Percentiles rank a stretch among this genome's conserved stretches.
Evolutionary conservation across 1,140 invertebrate genomes (phyloP).

Genomic region (Catajapyx aquilonaris): DNA sequence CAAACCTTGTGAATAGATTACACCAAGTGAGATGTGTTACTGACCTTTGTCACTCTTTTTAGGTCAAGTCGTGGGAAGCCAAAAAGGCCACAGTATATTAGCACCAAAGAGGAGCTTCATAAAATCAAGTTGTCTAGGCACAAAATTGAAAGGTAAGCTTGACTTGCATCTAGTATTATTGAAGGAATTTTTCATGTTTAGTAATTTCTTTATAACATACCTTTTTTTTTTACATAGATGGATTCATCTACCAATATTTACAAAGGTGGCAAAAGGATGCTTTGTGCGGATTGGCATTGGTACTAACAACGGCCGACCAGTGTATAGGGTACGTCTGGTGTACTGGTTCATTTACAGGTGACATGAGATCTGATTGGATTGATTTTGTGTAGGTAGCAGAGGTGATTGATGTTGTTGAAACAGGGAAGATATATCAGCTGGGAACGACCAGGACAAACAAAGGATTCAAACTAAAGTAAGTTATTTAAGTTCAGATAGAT

Average conservation of each 20-base stretch:
- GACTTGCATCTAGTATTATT: no score
- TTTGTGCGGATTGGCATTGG: constrained; percentile 95
- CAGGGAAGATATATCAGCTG: constrained; percentile 80
- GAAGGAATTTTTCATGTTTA: no score
- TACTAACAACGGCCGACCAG: constrained; percentile 59
- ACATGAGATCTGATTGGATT: not conserved
- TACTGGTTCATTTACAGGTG: not conserved
- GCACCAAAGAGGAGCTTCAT: constrained; percentile 59
- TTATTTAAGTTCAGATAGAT: constrained; percentile 4
- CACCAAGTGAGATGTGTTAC: no score
- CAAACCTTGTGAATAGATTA: no score
- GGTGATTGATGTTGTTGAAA: constrained; percentile 86
- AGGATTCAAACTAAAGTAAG: constrained; percentile 34
- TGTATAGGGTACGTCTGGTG: constrained; percentile 48
- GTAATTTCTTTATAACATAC: not conserved
- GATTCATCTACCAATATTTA: constrained; percentile 91
- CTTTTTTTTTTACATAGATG: constrained; percentile 28
- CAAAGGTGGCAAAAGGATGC: constrained; percentile 68
- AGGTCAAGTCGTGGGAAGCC: constrained; percentile 22
- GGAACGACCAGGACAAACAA: constrained; percentile 86
- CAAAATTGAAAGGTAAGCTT: constrained; percentile 55
- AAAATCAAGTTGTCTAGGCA: constrained; percentile 72
- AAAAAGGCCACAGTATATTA: constrained; percentile 39
- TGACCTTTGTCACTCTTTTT: constrained; percentile 6
- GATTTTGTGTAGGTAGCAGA: constrained; percentile 45